Evolutionary conservation across 2,113 vertebrate genomes (phyloP).

Genomic region (Epinephelus moara): DNA sequence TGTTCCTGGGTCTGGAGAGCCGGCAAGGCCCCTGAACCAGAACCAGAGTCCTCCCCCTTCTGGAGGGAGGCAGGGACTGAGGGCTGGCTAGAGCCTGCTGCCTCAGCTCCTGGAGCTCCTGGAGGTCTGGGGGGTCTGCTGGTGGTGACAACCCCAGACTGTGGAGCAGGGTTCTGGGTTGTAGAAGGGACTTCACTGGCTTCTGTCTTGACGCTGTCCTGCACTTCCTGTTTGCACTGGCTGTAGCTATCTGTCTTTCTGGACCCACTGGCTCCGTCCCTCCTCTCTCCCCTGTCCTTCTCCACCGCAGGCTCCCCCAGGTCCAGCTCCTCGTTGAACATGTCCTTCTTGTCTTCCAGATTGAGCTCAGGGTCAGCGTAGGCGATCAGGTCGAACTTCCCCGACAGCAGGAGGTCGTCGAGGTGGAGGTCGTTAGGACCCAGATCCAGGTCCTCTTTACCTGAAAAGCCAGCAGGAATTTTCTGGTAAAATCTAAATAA

Average conservation of each 20-base stretch:
- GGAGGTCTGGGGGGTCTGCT: background rate
- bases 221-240: slow-evolving; percentile 70
- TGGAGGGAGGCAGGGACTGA: background rate
- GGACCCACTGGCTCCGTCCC: background rate
- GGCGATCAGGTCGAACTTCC: slow-evolving; percentile 97
- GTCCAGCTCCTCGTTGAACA: slow-evolving; percentile 97
- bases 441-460: slow-evolving; percentile 94
- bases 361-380: slow-evolving; percentile 97
- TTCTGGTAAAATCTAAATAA: too few species aligned
- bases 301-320: slow-evolving; percentile 91
- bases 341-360: slow-evolving; percentile 95
- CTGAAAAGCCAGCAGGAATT: slow-evolving; percentile 56
- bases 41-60: slow-evolving; percentile 43
- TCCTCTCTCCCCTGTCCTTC: slow-evolving; percentile 64
- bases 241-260: background rate
- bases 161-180: background rate
- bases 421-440: slow-evolving; percentile 94
- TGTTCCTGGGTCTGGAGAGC: slow-evolving; percentile 48
- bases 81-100: background rate
- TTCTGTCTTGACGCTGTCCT: slow-evolving; percentile 12
- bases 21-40: slow-evolving; percentile 5
- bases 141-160: background rate
- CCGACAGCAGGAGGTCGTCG: slow-evolving; percentile 93
- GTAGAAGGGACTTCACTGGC: background rate
- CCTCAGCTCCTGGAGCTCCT: background rate